Evolutionary conservation across 2,113 vertebrate species (phyloP).

Genomic region (Hyaena hyaena): DNA sequence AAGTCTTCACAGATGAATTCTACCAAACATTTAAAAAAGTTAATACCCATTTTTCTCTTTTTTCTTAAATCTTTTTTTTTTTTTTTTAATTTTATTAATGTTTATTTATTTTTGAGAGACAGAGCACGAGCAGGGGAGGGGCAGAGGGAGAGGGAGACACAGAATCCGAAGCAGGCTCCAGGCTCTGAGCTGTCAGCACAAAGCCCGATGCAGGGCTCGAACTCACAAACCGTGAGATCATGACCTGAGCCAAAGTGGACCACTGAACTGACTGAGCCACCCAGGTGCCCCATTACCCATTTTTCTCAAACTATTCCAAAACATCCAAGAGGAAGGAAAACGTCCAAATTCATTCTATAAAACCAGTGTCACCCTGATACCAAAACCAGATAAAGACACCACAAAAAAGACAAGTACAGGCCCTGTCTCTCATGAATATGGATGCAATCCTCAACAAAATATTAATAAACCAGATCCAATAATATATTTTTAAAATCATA

Average conservation of each 20-base stretch:
- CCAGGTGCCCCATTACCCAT: neutral
- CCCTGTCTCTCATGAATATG: neutral
- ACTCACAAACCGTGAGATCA: too few relatives aligned
- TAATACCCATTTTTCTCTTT: neutral
- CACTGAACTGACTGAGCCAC: too few relatives aligned
- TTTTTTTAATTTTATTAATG: too few relatives aligned
- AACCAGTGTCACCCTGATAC: neutral
- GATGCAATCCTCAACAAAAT: neutral
- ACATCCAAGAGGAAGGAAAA: neutral
- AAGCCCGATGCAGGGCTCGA: too few relatives aligned
- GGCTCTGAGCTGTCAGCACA: too few relatives aligned
- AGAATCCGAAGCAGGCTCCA: too few relatives aligned
- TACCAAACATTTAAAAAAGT: neutral
- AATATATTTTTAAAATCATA: neutral
- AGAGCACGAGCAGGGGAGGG: too few relatives aligned
- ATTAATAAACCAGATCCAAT: neutral
- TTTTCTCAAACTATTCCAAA: neutral
- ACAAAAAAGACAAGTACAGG: neutral
- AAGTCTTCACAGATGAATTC: neutral
- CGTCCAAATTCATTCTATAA: neutral
- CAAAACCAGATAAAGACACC: neutral
- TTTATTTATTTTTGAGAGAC: too few relatives aligned
- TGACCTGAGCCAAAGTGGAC: too few relatives aligned
- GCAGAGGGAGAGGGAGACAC: too few relatives aligned
- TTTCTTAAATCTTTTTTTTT: too few relatives aligned